Percentiles rank a stretch among this genome's conserved stretches.
phyloP scores from a whole-genome alignment of 2,797 vertebrate species.

The Merluccius polli region DNA sequence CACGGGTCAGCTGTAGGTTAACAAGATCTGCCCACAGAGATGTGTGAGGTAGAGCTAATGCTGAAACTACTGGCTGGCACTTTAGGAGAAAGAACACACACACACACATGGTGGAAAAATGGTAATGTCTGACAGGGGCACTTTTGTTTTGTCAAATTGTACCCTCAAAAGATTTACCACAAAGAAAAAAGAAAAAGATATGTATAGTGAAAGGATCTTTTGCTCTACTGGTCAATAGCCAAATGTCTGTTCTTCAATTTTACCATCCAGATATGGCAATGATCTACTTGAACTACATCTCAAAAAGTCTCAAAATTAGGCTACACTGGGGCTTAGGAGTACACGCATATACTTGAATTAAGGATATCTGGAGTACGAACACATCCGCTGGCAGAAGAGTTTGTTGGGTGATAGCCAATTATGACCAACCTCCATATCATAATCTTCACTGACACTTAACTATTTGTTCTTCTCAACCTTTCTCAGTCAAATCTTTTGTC shows the following conservation, averaged over 20 bases:
- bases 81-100: slow-evolving; percentile 19
- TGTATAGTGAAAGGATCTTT: slow-evolving; percentile 28
- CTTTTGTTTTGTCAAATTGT: slow-evolving; percentile 48
- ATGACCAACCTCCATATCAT: not conserved
- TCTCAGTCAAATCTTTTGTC: slow-evolving; percentile 37
- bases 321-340: not conserved
- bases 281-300: not conserved
- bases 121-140: slow-evolving; percentile 42
- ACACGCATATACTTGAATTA: slow-evolving; percentile 2
- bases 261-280: not conserved
- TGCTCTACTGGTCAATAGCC: slow-evolving; percentile 42
- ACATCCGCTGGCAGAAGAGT: not conserved
- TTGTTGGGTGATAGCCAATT: not conserved
- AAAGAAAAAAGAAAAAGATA: slow-evolving; percentile 50
- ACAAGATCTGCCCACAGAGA: slow-evolving; percentile 44
- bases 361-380: not conserved
- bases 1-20: slow-evolving; percentile 60
- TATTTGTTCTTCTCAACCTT: slow-evolving; percentile 18
- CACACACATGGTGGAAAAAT: slow-evolving; percentile 32
- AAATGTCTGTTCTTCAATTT: slow-evolving; percentile 19
- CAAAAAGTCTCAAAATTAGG: not conserved
- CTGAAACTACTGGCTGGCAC: slow-evolving; percentile 48
- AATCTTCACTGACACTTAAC: slow-evolving; percentile 11
- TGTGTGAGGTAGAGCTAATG: slow-evolving; percentile 40
- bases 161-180: slow-evolving; percentile 44